phyloP scores from a whole-genome alignment of 2,888 invertebrate genomes.

The Cataglyphis altisquamis region DNA sequence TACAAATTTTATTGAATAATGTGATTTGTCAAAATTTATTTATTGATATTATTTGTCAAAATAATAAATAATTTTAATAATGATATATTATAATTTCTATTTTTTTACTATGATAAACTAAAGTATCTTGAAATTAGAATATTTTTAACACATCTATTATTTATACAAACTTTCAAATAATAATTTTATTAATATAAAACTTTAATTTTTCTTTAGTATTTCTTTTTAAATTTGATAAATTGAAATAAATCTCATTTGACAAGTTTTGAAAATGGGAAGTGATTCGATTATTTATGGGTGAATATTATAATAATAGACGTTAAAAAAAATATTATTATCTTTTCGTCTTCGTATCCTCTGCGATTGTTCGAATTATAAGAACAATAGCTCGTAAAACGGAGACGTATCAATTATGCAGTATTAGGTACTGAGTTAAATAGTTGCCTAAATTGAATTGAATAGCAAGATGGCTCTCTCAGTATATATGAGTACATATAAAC shows the following conservation, averaged over 20 bases:
- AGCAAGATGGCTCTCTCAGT: constrained; percentile 18
- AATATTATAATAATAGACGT: constrained; percentile 4
- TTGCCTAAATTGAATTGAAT: constrained; percentile 39
- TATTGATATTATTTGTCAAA: not conserved
- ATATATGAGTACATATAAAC: not conserved
- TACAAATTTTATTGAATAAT: not conserved
- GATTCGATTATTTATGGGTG: not conserved
- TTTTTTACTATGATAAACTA: not conserved
- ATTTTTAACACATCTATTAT: not conserved
- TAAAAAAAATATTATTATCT: constrained; percentile 8
- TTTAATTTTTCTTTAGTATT: not conserved
- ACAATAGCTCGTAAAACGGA: constrained; percentile 42
- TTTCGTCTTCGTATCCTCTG: not conserved
- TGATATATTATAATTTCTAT: not conserved
- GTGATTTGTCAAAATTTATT: constrained; percentile 1
- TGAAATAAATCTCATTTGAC: not conserved
- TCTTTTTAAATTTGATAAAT: not conserved
- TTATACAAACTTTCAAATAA: not conserved
- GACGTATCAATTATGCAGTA: constrained; percentile 17
- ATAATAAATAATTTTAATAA: not conserved
- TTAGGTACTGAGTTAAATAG: constrained; percentile 36
- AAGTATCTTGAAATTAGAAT: not conserved
- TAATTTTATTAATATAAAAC: not conserved
- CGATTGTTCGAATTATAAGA: constrained; percentile 32
- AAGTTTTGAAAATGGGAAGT: not conserved